Conservation (phyloP, 2,888 invertebrate species). For the Luperina nickerlii region DNA sequence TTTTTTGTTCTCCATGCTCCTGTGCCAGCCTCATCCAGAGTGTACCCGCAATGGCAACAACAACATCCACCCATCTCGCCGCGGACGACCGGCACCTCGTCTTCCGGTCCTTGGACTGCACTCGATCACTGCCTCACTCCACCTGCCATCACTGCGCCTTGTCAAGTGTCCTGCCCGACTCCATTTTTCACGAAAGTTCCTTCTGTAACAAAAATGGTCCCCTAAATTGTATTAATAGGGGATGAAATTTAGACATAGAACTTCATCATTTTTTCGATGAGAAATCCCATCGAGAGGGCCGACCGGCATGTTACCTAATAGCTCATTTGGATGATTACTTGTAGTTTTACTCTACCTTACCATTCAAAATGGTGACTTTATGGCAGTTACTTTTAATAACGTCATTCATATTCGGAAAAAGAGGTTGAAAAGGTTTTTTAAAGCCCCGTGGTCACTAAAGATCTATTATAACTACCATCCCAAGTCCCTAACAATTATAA, state of each 20-base stretch:
- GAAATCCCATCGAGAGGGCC: neutral
- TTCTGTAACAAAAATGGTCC: neutral
- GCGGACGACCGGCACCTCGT: neutral
- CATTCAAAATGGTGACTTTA: neutral
- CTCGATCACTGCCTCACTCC: neutral
- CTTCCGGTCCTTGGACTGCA: neutral
- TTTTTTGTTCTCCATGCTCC: neutral
- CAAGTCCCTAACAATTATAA: slow-evolving; percentile 41
- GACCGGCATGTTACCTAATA: neutral
- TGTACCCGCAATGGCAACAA: neutral
- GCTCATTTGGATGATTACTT: neutral
- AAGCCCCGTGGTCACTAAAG: slow-evolving; percentile 17
- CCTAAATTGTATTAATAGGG: neutral
- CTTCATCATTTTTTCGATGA: neutral
- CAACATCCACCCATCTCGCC: too few species aligned
- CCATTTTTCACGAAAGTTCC: neutral
- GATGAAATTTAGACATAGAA: neutral
- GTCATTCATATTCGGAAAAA: slow-evolving; percentile 22
- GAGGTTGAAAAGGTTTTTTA: neutral
- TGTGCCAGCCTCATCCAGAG: too few species aligned
- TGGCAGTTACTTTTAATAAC: slow-evolving; percentile 37
- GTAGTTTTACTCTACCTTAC: neutral
- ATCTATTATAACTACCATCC: slow-evolving; percentile 29
- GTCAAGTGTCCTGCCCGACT: neutral
- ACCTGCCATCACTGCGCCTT: neutral